Evolutionary conservation across 1,140 invertebrate genomes (phyloP), one percentile per base, ranked within the genome.

Genomic region (Solenopsis invicta): DNA sequence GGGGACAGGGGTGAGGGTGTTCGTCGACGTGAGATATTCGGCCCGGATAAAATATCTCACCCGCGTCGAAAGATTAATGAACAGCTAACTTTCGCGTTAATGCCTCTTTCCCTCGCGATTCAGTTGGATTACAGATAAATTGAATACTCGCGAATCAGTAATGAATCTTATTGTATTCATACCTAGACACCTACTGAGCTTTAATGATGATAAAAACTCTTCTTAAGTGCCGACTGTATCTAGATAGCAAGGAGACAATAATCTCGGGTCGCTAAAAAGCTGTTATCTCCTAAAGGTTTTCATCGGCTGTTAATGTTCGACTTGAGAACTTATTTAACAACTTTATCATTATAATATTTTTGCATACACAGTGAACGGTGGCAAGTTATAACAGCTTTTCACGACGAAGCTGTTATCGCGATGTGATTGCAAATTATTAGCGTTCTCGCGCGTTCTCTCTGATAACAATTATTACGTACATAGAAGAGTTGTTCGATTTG

Each of bases 41-140:
- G 13, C 24, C 52, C 1, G 54, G 21, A 62, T 75, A 50, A 84
- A 75, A 61, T 50, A 34, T 84, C 69, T 74, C 21, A 16, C 52
- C 9, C 69, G n/a, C 69, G n/a, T n/a, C 45, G 64, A 81, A 69
- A 81, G 77, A 81, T 81, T 71, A 81, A 81, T 81, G 64, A 41
- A 24, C 34, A 34, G 18, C 45, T 66, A 66, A 71, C 48, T 71
- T 69, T 71, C n/a, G 34, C 34, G 48, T 24, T 54, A 81, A 54
- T 67, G n/a, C 29, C 12, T n/a, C 45, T 37, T 69, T 80, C 45
- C n/a, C 21, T 52, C 29, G 13, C 62, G 5, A 69, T 34, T 18
- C 77, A 41, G 21, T 67, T n/a, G 61, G 56, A 75, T 29, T 12
- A 34, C 71, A 62, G 71, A 75, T 74, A 84, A 84, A 74, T 84